These are phyloP conservation scores for Corythoichthys intestinalis DNA, from an alignment of 2,113 vertebrate genomes.

Conservation along the genomic window DNA sequence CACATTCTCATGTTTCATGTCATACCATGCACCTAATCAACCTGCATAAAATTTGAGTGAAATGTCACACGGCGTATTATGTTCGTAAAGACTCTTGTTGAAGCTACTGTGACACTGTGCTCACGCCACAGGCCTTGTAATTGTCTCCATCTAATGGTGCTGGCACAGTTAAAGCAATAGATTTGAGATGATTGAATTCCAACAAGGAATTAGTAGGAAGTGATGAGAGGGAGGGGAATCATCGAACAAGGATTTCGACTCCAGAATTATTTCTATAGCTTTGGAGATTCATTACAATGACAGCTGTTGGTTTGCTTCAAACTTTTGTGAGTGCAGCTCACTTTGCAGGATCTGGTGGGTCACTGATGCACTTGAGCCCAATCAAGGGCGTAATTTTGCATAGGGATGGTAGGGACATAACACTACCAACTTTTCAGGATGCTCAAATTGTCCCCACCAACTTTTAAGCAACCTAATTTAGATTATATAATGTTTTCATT, in stretches of 20 bases:
- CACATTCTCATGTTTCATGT: constrained; percentile 47
- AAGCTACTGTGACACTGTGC: constrained; percentile 29
- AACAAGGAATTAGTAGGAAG: constrained; percentile 9
- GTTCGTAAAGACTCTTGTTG: constrained; percentile 25
- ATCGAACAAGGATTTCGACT: not conserved
- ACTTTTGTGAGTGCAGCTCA: no score
- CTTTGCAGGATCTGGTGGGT: no score
- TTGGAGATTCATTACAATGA: no score
- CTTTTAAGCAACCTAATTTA: no score
- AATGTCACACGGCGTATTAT: constrained; percentile 38
- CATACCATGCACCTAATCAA: constrained; percentile 22
- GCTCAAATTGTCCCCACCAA: no score
- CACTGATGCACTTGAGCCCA: no score
- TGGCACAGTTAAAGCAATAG: constrained; percentile 27
- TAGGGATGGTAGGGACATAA: no score
- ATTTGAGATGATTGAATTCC: constrained; percentile 38
- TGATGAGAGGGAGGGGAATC: not conserved
- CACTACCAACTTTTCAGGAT: no score
- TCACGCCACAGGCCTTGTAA: constrained; percentile 30
- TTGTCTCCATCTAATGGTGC: constrained; percentile 25
- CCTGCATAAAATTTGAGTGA: constrained; percentile 26
- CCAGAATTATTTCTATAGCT: not conserved
- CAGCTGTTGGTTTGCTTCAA: no score
- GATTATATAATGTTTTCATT: no score
- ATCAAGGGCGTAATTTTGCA: no score